Conservation (phyloP, 1,140 invertebrate species). For the Physella acuta region DNA sequence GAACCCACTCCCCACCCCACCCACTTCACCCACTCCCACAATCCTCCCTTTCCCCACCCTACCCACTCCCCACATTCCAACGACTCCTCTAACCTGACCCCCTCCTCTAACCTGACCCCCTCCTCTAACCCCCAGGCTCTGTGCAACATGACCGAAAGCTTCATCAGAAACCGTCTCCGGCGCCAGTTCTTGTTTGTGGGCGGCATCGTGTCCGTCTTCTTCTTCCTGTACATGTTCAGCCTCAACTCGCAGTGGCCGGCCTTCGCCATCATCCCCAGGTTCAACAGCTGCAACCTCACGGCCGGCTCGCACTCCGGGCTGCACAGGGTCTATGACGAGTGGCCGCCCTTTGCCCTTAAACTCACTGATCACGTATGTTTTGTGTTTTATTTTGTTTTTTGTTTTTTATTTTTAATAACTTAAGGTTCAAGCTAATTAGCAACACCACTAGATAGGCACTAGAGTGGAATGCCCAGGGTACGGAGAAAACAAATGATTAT, state of each 20-base stretch:
- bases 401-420: no score
- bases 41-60: background rate
- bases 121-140: background rate
- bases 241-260: background rate
- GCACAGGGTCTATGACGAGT: slow-evolving; percentile 11
- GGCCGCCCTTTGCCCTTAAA: slow-evolving; percentile 1
- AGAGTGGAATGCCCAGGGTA: no score
- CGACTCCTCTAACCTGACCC: background rate
- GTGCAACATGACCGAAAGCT: slow-evolving; percentile 1
- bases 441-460: no score
- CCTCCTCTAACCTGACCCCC: background rate
- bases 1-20: no score
- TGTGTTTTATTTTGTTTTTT: no score
- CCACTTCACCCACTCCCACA: no score
- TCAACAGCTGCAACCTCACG: background rate
- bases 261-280: background rate
- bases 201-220: background rate
- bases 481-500: no score
- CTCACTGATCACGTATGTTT: slow-evolving; percentile 3
- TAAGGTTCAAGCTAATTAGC: no score
- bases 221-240: background rate
- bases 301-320: background rate
- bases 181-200: background rate
- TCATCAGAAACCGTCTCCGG: background rate
- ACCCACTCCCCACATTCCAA: background rate